These are phyloP conservation scores for Glaucopsyche alexis DNA, from an alignment of 2,888 invertebrate species.

Conservation along the genomic window DNA sequence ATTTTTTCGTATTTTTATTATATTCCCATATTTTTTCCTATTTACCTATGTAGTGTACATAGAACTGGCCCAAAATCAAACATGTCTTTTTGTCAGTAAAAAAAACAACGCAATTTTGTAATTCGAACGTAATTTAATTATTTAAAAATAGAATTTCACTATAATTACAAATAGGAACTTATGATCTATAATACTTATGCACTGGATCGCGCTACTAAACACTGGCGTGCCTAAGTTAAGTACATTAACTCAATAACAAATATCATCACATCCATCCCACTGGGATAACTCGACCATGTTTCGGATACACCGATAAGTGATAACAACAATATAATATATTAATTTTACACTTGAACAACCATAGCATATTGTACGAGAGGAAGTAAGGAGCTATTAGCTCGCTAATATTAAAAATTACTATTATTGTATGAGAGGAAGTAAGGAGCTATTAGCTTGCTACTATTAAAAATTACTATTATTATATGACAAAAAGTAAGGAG, in stretches of 20 bases:
- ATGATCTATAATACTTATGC: conserved; percentile 39
- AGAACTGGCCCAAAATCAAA: too few species aligned
- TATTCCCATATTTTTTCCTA: too few species aligned
- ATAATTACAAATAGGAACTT: conserved; percentile 26
- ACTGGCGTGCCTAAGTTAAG: conserved; percentile 27
- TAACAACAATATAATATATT: conserved; percentile 12
- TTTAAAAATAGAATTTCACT: conserved; percentile 22
- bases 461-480: background rate
- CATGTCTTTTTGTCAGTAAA: too few species aligned
- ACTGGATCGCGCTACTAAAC: conserved; percentile 30
- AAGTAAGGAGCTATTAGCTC: background rate
- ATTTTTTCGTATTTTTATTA: too few species aligned
- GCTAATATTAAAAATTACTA: background rate
- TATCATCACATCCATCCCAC: conserved; percentile 24
- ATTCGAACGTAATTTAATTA: conserved; percentile 21
- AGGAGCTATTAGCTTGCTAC: too few species aligned
- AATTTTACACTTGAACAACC: background rate
- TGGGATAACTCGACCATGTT: conserved; percentile 11
- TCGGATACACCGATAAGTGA: conserved; percentile 4
- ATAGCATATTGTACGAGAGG: background rate
- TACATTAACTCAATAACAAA: conserved; percentile 25
- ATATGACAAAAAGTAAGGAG: background rate
- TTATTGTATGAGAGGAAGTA: too few species aligned
- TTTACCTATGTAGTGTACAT: too few species aligned
- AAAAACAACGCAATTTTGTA: conserved; percentile 4